Evolutionary conservation across 1,140 invertebrate species (phyloP), one percentile per base, ranked within the genome.

Genomic region (Leptopilina boulardi): DNA sequence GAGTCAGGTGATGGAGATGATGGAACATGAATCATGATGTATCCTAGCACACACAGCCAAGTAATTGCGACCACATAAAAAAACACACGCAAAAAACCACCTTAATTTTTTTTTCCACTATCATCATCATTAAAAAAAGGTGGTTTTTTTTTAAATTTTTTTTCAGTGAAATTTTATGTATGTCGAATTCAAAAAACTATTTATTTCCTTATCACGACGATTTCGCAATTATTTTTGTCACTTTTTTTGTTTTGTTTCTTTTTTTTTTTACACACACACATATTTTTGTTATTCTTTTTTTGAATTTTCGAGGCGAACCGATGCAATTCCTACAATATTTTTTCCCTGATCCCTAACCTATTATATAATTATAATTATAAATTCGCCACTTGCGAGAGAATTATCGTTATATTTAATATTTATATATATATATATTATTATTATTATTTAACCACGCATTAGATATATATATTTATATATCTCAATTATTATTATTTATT

Each of bases 11-110:
- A 77, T 80, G 78, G 70, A 79, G 71, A 75, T 79, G 80, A 85
- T 87, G 85, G 81, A 87, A 85, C 80, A 85, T 89, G 86, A 87
- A 80, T 83, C 78, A 86, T 82, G 83, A 87, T 84, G 87, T 89
- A 89, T 84, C 84, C 86, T 89, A 91, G 87, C 87, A 87, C 89
- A 89, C 89, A 89, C 89, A 91, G 89, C 89, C 89, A 91, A 89
- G 86, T 89, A 86, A 87, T 83, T n/a, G 85, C 85, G 86, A 88
- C 86, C 85, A 79, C 80, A 71, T 77, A 34, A 38, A 38, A 38
- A 38, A 83, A 66, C 21, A 41, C 59, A n/a, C 75, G 13, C 5
- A 15, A 18, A 18, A n/a, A 51, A 51, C 9, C 8, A n/a, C n/a
- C n/a, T n/a, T n/a, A n/a, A n/a, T n/a, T n/a, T n/a, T n/a, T n/a